These are phyloP conservation scores for Brachionus paranguensis DNA, from an alignment of 1,140 invertebrate genomes.

Conservation along the genomic window DNA sequence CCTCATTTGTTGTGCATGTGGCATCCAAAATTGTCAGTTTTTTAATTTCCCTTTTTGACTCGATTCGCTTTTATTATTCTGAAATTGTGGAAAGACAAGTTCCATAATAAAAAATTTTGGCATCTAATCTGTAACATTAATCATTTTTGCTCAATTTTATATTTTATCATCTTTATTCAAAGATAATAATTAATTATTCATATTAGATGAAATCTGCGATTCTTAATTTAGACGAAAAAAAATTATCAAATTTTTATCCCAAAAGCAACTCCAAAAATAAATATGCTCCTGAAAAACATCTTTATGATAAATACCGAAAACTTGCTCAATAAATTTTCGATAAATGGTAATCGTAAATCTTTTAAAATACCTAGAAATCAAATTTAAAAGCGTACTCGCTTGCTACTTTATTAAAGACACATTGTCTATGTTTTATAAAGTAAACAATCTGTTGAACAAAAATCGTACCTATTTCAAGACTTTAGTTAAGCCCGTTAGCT, in stretches of 20 bases:
- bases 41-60: background rate
- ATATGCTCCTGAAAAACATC: background rate
- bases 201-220: background rate
- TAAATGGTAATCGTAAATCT: background rate
- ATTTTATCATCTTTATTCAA: background rate
- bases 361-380: background rate
- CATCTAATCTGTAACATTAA: background rate
- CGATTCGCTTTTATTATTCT: background rate
- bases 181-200: slow-evolving; percentile 31
- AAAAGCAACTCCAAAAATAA: background rate
- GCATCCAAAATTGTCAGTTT: background rate
- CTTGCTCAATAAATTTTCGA: background rate
- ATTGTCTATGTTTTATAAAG: slow-evolving; percentile 13
- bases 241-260: slow-evolving; percentile 16
- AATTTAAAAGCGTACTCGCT: background rate
- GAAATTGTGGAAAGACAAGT: background rate
- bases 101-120: background rate
- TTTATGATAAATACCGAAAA: background rate
- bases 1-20: background rate
- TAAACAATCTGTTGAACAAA: background rate
- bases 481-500: background rate
- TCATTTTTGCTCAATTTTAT: slow-evolving; percentile 9
- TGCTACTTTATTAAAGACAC: background rate
- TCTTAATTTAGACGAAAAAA: background rate
- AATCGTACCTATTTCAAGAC: background rate